Conservation (phyloP, 2,797 vertebrate species). For the Scolopax rusticola region DNA sequence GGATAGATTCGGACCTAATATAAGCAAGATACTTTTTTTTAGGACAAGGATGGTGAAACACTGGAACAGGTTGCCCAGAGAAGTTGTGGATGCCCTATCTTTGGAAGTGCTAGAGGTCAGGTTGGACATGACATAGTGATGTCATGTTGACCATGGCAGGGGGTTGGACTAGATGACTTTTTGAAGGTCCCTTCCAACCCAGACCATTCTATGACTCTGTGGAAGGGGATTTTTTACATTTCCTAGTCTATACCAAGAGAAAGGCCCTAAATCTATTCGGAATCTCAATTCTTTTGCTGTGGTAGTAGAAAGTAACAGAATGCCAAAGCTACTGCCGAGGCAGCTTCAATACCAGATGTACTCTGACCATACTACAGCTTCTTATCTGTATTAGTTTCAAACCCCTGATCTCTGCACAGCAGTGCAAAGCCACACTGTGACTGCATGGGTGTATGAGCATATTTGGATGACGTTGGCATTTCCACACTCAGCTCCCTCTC, state of each 20-base stretch:
- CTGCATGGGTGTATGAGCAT: neutral
- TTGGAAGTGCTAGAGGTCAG: neutral
- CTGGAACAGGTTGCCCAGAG: neutral
- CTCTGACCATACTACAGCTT: neutral
- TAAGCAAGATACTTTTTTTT: neutral
- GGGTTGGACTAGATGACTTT: neutral
- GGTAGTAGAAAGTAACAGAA: neutral
- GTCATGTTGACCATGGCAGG: neutral
- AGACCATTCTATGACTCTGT: neutral
- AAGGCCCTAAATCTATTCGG: neutral
- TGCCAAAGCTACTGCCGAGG: neutral
- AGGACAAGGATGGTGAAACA: neutral
- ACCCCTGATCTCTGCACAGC: neutral
- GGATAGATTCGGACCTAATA: neutral
- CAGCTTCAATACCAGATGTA: neutral
- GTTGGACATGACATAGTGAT: neutral
- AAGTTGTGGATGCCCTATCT: neutral
- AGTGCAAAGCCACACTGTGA: neutral
- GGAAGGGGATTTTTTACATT: neutral
- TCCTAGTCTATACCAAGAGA: neutral
- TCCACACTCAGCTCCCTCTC: neutral
- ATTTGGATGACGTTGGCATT: neutral
- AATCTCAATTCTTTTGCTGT: accelerated
- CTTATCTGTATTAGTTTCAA: neutral
- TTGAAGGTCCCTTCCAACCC: neutral